Evolutionary conservation across 2,888 invertebrate species (phyloP), one percentile per base, ranked within the genome.

Genomic region (Cheilosia impressa): DNA sequence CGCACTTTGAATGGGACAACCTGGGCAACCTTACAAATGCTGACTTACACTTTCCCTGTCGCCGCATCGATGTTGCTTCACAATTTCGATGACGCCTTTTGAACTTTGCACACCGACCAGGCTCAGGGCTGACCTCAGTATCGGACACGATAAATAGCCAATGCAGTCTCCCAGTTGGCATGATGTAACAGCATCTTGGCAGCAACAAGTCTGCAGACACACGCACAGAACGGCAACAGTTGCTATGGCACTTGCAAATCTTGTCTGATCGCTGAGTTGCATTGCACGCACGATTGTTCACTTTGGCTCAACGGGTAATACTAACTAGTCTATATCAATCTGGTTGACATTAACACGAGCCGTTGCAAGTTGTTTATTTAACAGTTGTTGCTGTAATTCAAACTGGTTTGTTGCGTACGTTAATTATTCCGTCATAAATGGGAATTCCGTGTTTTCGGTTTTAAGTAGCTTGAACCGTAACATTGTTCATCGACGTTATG

Each of bases 21-120:
- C 55, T 38, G 41, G 76, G 84, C 80, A 84, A 60, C 84, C 84
- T 71, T 80, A 85, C 79, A 34, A 84, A 63, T 71, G 80, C 65
- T 41, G 34, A 83, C 84, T 75, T 63, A 85, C 81, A 68, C 62
- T 77, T 72, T 80, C 72, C 9, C 60, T 85, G 58, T 34, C 63
- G 34, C 81, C 81, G 68, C 85, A 85, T 57, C 76, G 76, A 19
- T 85, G 81, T 31, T 63, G 85, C 62, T 63, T 72, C 22, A 85
- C 60, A 17, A 81, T 72, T 50, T 68, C 68, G 68, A 81, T 81
- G 53, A 81, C 76, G 17, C 66, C 55, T 62, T 68, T 50, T n/a
- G 76, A 60, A 45, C 62, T 71, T 58, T 55, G 72, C 34, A 41
- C 5, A 4, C 7, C n/a, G 17, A 57, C 24, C n/a, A 85, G 43